phyloP scores from a whole-genome alignment of 2,888 invertebrate genomes.

The Yponomeuta sedellus region DNA sequence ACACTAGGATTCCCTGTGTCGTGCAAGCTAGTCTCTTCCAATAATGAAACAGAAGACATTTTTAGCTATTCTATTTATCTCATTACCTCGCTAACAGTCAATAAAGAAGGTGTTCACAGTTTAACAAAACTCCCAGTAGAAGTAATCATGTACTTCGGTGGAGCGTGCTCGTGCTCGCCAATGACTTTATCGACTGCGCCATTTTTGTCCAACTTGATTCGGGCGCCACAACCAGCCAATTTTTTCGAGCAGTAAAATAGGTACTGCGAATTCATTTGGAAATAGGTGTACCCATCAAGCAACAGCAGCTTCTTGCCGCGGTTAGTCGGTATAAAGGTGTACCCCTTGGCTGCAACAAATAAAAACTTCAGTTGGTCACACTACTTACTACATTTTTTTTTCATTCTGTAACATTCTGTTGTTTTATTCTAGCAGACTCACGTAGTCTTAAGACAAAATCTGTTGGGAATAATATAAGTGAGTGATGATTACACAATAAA shows the following conservation, averaged over 20 bases:
- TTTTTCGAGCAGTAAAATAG: slow-evolving; percentile 8
- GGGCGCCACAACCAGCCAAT: slow-evolving; percentile 25
- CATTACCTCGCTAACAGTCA: neutral
- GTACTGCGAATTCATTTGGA: neutral
- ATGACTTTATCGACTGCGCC: slow-evolving; percentile 13
- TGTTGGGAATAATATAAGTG: too few relatives aligned
- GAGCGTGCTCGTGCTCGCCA: slow-evolving; percentile 17
- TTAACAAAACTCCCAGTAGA: slow-evolving; percentile 20
- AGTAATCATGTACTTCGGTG: slow-evolving; percentile 17
- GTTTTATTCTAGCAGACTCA: too few relatives aligned
- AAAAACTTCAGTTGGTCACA: too few relatives aligned
- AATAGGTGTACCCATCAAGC: slow-evolving; percentile 18
- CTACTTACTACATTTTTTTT: too few relatives aligned
- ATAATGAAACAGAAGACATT: too few relatives aligned
- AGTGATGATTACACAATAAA: too few relatives aligned
- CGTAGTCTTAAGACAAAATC: too few relatives aligned
- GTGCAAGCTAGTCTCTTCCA: too few relatives aligned
- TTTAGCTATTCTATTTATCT: too few relatives aligned
- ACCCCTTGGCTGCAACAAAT: slow-evolving; percentile 10
- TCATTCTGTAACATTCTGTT: too few relatives aligned
- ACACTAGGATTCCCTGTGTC: too few relatives aligned
- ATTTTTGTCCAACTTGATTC: slow-evolving; percentile 21
- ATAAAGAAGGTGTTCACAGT: neutral
- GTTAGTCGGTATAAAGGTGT: slow-evolving; percentile 18
- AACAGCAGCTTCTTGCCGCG: slow-evolving; percentile 17